These are phyloP conservation scores for Anagyrus pseudococci DNA, from an alignment of 2,888 invertebrate genomes.

Conservation along the genomic window DNA sequence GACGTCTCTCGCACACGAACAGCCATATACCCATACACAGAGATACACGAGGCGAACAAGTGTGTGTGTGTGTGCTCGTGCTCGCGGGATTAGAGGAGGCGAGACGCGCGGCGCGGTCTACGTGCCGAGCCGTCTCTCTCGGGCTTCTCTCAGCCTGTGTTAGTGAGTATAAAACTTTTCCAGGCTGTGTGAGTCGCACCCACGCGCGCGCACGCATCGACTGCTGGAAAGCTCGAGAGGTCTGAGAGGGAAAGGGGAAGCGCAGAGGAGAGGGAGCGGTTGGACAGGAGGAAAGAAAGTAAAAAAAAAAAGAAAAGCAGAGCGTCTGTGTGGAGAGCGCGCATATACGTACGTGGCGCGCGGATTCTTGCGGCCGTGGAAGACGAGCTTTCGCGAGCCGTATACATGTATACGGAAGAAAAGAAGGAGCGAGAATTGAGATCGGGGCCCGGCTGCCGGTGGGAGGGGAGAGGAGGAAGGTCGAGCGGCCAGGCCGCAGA, in stretches of 20 bases:
- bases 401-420: neutral
- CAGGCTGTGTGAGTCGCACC: constrained; percentile 54
- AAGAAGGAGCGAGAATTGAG: too few relatives aligned
- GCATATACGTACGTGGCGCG: too few relatives aligned
- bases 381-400: neutral
- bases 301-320: too few relatives aligned
- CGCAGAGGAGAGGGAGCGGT: neutral
- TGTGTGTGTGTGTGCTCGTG: too few relatives aligned
- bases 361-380: neutral
- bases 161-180: constrained; percentile 61
- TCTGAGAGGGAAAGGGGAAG: neutral
- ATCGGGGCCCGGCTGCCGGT: too few relatives aligned
- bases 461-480: constrained; percentile 6
- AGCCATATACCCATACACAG: neutral
- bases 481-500: constrained; percentile 46
- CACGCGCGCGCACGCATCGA: neutral
- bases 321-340: too few relatives aligned
- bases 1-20: too few relatives aligned
- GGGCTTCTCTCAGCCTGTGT: constrained; percentile 39
- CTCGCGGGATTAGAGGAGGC: constrained; percentile 28
- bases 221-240: too few relatives aligned
- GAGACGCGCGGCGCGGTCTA: constrained; percentile 40
- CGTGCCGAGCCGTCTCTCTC: constrained; percentile 41
- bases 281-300: too few relatives aligned
- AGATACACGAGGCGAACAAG: constrained; percentile 21